phyloP scores from a whole-genome alignment of 2,888 invertebrate species.

The Myopa testacea region DNA sequence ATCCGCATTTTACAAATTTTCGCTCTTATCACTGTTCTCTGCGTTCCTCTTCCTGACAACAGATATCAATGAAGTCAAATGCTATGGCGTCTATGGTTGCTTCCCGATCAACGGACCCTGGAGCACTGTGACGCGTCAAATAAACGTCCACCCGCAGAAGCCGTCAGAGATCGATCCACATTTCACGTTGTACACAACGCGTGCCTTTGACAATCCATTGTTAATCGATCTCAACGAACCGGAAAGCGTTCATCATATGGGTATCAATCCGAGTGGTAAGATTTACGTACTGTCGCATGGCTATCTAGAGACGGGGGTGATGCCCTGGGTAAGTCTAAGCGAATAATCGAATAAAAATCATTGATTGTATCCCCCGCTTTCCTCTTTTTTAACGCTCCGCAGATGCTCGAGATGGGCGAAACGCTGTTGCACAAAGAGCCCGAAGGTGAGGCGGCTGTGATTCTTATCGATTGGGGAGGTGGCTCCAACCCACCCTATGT shows the following conservation, averaged over 20 bases:
- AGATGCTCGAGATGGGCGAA: constrained; percentile 78
- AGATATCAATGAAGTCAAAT: constrained; percentile 72
- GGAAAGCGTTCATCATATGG: constrained; percentile 73
- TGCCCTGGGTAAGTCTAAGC: constrained; percentile 77
- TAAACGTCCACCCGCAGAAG: constrained; percentile 81
- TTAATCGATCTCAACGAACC: constrained; percentile 77
- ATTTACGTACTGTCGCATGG: constrained; percentile 87
- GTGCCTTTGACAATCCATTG: constrained; percentile 70
- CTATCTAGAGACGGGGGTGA: constrained; percentile 85
- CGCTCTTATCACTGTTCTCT: too few relatives aligned
- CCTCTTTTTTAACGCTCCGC: neutral
- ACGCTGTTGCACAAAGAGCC: constrained; percentile 75
- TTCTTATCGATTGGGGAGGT: constrained; percentile 87
- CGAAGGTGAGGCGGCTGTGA: constrained; percentile 79
- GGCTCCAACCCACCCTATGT: constrained; percentile 91
- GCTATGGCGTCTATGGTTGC: constrained; percentile 85
- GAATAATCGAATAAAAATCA: neutral
- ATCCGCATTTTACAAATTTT: neutral
- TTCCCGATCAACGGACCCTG: constrained; percentile 83
- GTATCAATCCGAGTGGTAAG: constrained; percentile 74
- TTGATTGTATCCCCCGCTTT: neutral
- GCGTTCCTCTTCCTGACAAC: neutral
- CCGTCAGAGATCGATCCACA: constrained; percentile 74
- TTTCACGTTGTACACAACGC: constrained; percentile 72
- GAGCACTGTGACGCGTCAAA: constrained; percentile 82